Evolutionary conservation across 2,797 vertebrate species (phyloP).

Genomic region (Glossophaga mutica): DNA sequence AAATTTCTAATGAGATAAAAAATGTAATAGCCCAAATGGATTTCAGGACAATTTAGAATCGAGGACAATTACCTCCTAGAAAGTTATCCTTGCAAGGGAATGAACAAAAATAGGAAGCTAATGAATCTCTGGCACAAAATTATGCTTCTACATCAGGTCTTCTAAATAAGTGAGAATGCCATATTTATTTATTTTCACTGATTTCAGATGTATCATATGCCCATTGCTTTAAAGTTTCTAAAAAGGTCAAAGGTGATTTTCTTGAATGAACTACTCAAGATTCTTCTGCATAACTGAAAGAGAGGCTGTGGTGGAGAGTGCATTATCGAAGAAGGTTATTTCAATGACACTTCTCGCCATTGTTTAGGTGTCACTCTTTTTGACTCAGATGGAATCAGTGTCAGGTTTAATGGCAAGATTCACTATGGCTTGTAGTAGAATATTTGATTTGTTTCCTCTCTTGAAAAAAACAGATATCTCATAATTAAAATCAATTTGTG

Average conservation of each 20-base stretch:
- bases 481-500: neutral
- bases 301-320: neutral
- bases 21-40: slow-evolving; percentile 50
- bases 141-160: neutral
- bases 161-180: slow-evolving; percentile 54
- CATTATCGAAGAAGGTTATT: neutral
- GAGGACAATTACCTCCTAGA: slow-evolving; percentile 45
- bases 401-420: slow-evolving; percentile 34
- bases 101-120: slow-evolving; percentile 53
- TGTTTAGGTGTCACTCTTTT: neutral
- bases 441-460: neutral
- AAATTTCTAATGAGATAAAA: slow-evolving; percentile 35
- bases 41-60: slow-evolving; percentile 51
- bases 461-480: neutral
- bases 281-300: neutral
- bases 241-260: slow-evolving; percentile 5
- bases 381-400: neutral
- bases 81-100: slow-evolving; percentile 5
- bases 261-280: neutral
- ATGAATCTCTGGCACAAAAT: slow-evolving; percentile 53
- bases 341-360: neutral
- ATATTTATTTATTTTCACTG: slow-evolving; percentile 43
- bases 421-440: neutral
- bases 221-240: neutral
- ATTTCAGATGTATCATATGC: neutral